These are phyloP conservation scores for Phainopepla nitens DNA, from an alignment of 2,113 vertebrate species.

Conservation along the genomic window DNA sequence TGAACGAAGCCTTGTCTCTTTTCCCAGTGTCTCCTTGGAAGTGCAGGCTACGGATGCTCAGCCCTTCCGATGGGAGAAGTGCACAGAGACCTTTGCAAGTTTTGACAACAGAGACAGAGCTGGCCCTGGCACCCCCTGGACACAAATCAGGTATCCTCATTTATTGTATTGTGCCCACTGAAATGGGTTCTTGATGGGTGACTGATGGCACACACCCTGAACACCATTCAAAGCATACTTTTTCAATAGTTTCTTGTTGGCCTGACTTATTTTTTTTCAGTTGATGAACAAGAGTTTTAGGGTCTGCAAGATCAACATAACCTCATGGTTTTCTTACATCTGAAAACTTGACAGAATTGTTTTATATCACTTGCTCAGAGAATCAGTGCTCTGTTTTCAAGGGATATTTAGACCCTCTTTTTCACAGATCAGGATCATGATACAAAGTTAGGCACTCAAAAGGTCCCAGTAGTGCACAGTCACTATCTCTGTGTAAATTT, in stretches of 20 bases:
- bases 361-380: not conserved
- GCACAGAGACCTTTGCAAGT: not conserved
- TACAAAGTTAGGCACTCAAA: not conserved
- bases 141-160: not conserved
- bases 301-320: not conserved
- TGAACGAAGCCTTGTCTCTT: not conserved
- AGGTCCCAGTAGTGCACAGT: not conserved
- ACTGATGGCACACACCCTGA: not conserved
- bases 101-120: not conserved
- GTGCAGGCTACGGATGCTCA: not conserved
- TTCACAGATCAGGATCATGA: not conserved
- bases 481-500: not conserved
- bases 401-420: not conserved
- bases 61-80: not conserved
- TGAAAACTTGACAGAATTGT: not conserved
- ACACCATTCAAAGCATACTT: not conserved
- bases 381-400: not conserved
- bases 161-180: not conserved
- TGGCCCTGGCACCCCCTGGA: not conserved
- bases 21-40: not conserved
- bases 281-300: not conserved
- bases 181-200: not conserved
- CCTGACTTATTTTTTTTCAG: not conserved
- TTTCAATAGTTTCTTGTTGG: not conserved
- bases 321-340: not conserved